Evolutionary conservation across 1,140 invertebrate species (phyloP).

Genomic region (Heliconius himera): DNA sequence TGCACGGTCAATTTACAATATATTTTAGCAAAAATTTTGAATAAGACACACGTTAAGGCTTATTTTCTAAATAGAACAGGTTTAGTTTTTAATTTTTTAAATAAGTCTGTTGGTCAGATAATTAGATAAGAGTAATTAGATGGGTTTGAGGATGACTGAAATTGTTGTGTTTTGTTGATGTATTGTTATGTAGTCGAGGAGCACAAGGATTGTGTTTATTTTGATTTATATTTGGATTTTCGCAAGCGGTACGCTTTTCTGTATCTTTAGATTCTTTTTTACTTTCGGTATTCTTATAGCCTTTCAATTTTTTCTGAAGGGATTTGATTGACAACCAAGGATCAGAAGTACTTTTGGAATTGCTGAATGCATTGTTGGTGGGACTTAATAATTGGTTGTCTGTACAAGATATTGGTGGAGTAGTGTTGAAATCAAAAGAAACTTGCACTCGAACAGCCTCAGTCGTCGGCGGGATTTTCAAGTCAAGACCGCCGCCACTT

Average conservation of each 20-base stretch:
- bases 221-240: not conserved
- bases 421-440: not conserved
- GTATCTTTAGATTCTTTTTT: not conserved
- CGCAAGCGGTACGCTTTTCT: not conserved
- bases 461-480: not conserved
- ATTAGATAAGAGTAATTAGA: not conserved
- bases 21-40: not conserved
- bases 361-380: not conserved
- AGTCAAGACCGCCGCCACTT: not conserved
- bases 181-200: not conserved
- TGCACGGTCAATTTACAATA: not conserved
- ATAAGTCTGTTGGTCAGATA: not conserved
- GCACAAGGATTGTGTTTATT: not conserved
- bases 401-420: not conserved
- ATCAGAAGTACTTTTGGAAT: not conserved
- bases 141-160: not conserved
- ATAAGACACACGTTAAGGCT: not conserved
- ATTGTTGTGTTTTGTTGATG: not conserved
- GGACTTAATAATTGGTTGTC: not conserved
- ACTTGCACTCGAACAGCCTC: not conserved
- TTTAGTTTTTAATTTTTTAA: not conserved
- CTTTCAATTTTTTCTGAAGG: not conserved
- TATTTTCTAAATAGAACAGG: not conserved
- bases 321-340: constrained; percentile 1
- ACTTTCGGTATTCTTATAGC: not conserved